Evolutionary conservation across 2,113 vertebrate genomes (phyloP).

Genomic region (Rhizomys pruinosus): DNA sequence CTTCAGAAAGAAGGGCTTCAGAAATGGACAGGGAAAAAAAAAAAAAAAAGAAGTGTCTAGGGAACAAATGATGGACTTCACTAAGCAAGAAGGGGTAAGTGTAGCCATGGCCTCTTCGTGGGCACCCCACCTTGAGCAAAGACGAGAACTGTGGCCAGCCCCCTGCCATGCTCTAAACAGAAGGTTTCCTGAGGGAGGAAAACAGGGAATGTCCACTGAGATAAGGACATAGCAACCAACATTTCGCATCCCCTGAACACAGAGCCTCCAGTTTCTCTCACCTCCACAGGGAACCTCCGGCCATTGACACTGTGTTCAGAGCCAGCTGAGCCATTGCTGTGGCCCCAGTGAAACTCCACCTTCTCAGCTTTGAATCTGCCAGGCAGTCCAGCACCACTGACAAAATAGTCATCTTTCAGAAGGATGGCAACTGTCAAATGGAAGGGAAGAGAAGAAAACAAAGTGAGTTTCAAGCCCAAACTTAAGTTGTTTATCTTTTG

Average conservation of each 20-base stretch:
- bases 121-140: background rate
- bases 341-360: constrained; percentile 98
- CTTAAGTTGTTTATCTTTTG: background rate
- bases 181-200: background rate
- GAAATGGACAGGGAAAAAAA: constrained; percentile 33
- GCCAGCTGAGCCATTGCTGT: constrained; percentile 94
- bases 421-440: constrained; percentile 93
- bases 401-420: constrained; percentile 97
- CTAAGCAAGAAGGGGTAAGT: background rate
- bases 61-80: background rate
- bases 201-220: background rate
- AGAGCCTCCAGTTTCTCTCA: constrained; percentile 82
- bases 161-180: background rate
- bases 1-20: constrained; percentile 57
- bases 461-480: constrained; percentile 55
- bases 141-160: background rate
- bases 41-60: background rate
- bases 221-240: background rate
- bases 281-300: constrained; percentile 95
- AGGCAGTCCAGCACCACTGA: constrained; percentile 94
- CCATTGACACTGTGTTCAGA: constrained; percentile 97
- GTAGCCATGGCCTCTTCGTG: fast-evolving
- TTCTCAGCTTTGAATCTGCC: constrained; percentile 98
- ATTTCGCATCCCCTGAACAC: no score
- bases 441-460: constrained; percentile 43